phyloP scores from a whole-genome alignment of 2,888 invertebrate species.

The Apamea epomidion region DNA sequence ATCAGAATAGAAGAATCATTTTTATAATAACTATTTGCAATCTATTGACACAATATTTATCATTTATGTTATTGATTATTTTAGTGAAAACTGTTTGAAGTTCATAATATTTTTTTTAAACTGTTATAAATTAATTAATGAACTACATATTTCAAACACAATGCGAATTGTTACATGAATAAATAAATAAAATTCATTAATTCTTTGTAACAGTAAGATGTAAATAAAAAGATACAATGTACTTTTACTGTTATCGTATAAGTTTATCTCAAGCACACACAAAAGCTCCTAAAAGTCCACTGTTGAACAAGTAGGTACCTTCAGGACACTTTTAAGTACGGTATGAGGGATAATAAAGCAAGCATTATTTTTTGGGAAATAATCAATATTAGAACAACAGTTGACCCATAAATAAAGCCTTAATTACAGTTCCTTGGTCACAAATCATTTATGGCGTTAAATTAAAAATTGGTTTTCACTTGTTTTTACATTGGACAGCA shows the following conservation, averaged over 20 bases:
- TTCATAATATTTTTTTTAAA: no score
- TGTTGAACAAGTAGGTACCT: neutral
- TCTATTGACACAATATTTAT: no score
- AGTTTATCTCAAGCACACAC: neutral
- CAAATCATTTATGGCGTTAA: neutral
- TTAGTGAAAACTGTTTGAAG: no score
- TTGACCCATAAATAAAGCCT: neutral
- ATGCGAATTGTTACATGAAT: no score
- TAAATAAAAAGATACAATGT: neutral
- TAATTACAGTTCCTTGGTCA: neutral
- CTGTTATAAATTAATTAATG: no score
- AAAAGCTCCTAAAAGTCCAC: neutral
- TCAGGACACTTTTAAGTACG: neutral
- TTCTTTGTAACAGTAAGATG: neutral
- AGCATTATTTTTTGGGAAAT: neutral
- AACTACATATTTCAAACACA: no score
- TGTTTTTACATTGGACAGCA: neutral
- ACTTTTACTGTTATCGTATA: no score
- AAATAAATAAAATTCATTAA: no score
- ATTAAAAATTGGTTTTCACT: neutral
- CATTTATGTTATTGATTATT: no score
- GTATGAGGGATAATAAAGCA: neutral
- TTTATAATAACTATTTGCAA: no score
- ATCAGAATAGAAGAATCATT: no score
- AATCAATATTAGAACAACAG: neutral